Percentiles rank a stretch among this genome's conserved stretches.
These are phyloP conservation scores for Trichoplusia ni DNA, from an alignment of 1,140 invertebrate species.

Conservation along the genomic window DNA sequence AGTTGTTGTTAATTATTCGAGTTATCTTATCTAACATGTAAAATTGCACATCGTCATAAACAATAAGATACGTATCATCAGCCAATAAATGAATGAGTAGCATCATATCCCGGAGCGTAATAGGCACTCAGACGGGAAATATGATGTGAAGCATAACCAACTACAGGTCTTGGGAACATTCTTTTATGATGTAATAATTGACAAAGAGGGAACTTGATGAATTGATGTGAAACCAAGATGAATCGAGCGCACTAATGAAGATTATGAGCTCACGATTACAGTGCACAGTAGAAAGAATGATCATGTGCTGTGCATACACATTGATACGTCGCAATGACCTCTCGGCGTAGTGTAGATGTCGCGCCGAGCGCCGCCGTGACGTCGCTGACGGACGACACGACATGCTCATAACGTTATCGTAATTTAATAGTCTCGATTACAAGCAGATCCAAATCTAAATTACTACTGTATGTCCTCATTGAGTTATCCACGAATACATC, in stretches of 20 bases:
- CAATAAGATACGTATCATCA: conserved; percentile 40
- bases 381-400: conserved; percentile 1
- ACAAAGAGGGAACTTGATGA: conserved; percentile 40
- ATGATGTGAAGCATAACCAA: conserved; percentile 43
- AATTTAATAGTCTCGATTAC: no score
- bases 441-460: no score
- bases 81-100: conserved; percentile 40
- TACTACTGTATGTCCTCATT: background rate
- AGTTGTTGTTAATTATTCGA: conserved; percentile 8
- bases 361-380: background rate
- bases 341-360: background rate
- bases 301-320: background rate
- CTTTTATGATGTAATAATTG: conserved; percentile 45
- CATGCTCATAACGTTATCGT: background rate
- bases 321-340: background rate
- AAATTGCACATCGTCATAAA: conserved; percentile 34
- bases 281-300: conserved; percentile 3
- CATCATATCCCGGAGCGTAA: conserved; percentile 42
- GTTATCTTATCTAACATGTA: conserved; percentile 15
- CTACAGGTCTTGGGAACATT: conserved; percentile 47
- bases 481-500: conserved; percentile 5
- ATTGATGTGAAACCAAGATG: conserved; percentile 43
- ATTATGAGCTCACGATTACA: conserved; percentile 12
- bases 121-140: conserved; percentile 40
- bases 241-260: conserved; percentile 42